Base-by-base conservation (phyloP, 2,113 vertebrate species). In the Nothocercus nigrocapillus region DNA sequence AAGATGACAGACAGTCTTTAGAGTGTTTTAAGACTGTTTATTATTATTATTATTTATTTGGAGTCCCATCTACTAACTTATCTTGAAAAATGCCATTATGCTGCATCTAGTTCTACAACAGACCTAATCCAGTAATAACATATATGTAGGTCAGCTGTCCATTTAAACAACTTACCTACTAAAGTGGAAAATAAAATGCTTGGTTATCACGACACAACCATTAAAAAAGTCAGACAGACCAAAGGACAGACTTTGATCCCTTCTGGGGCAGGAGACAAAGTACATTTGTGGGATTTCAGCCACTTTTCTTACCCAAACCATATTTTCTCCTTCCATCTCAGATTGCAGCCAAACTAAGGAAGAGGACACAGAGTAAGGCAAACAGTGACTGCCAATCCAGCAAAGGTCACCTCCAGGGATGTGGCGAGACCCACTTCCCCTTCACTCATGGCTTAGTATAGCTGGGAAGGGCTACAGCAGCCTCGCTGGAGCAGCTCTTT, bases 331-430 rank as follows among this genome's bases (percentile, higher is more conserved):
- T 32, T 82, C 30, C 5, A 63, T 32, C 20, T 88, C 38, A 32
- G 27, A 84, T 28, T 54, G 40, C 13, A 69, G 63, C 53, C 58
- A 81, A 74, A 73, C 18, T 27, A 44, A 40, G 8, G 5, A 44
- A 30, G 49, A 56, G 20, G 27, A 59, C 0, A 0, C 11, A 9
- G 36, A 34, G 7, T 27, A 54, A 1, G 3, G 28, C 21, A 85
- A 91, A 42, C 5, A 59, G 17, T 58, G 54, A 58, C 54, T 58
- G 54, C 54, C 8, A 40, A n/a, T 4, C 14, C 0, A 0, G 42
- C 28, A 61, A 87, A 72, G 18, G 45, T 59, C 40, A 70, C 18
- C 17, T 83, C n/a, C 36, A 69, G 25, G 20, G 30, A 6, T 51
- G 59, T 0, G 0, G 27, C 27, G 21, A 72, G 38, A 89, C 8